Conservation (phyloP, 2,888 invertebrate genomes). For the Phortica okadai region DNA sequence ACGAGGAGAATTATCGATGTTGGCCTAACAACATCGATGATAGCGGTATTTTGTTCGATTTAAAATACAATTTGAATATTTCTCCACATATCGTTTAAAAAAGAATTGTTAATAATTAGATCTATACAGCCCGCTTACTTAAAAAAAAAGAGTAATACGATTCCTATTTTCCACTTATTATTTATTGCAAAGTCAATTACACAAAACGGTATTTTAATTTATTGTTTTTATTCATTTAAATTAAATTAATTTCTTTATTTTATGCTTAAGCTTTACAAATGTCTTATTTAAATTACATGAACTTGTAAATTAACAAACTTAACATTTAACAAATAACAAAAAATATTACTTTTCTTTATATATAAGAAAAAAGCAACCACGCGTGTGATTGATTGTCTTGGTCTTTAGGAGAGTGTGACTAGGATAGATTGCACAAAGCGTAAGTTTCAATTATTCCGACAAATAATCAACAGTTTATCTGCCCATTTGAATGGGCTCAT, state of each 20-base stretch:
- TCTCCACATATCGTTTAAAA: too few relatives aligned
- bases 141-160: too few relatives aligned
- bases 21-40: too few relatives aligned
- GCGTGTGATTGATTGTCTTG: slow-evolving; percentile 50
- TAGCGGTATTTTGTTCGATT: too few relatives aligned
- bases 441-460: background rate
- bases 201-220: slow-evolving; percentile 64
- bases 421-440: slow-evolving; percentile 4
- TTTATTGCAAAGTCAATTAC: too few relatives aligned
- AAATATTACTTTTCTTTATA: slow-evolving; percentile 15
- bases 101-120: too few relatives aligned
- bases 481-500: slow-evolving; percentile 89
- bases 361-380: slow-evolving; percentile 43
- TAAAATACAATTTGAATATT: too few relatives aligned
- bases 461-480: slow-evolving; percentile 75
- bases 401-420: slow-evolving; percentile 38
- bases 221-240: background rate
- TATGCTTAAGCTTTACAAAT: slow-evolving; percentile 4
- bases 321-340: slow-evolving; percentile 32
- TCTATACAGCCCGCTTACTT: too few relatives aligned
- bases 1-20: too few relatives aligned
- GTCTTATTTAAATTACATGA: slow-evolving; percentile 28
- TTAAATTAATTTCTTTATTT: slow-evolving; percentile 8
- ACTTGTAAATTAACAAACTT: slow-evolving; percentile 43
- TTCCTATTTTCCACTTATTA: too few relatives aligned